phyloP scores from a whole-genome alignment of 2,797 vertebrate genomes.

The Rhinella marina region DNA sequence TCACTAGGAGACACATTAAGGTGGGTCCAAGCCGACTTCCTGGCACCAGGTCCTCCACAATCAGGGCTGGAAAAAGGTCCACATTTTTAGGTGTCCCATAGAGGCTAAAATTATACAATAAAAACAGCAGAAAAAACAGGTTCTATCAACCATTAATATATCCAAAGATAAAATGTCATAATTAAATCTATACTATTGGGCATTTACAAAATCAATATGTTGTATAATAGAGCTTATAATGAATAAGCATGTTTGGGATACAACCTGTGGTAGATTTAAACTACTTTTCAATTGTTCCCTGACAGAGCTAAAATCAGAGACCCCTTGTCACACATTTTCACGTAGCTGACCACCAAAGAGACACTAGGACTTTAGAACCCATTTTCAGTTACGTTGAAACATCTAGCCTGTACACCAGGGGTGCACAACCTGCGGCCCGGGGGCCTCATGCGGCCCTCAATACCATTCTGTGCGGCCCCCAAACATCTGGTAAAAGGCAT shows the following conservation, averaged over 20 bases:
- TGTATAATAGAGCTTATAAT: not conserved
- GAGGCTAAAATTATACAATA: conserved; percentile 64
- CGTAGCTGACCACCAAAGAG: not conserved
- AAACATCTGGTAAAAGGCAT: too few relatives aligned
- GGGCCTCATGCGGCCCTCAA: too few relatives aligned
- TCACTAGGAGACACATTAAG: conserved; percentile 70
- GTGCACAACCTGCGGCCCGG: too few relatives aligned
- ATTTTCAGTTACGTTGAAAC: not conserved
- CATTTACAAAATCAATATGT: not conserved
- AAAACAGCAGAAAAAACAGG: not conserved
- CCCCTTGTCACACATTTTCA: not conserved
- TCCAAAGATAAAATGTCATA: not conserved
- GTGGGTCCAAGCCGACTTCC: conserved; percentile 73
- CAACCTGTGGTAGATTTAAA: not conserved
- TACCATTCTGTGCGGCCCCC: too few relatives aligned
- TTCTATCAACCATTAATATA: not conserved
- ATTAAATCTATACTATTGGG: not conserved
- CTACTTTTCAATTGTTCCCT: not conserved
- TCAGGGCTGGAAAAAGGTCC: conserved; percentile 76
- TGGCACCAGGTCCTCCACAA: conserved; percentile 74
- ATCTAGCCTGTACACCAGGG: too few relatives aligned
- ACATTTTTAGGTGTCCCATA: conserved; percentile 75
- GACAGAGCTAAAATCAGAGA: not conserved
- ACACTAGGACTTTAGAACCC: not conserved
- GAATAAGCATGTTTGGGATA: not conserved